Evolutionary conservation across 30 jellyfish, hydroid and myxozoan genomes (phyloP).

Genomic region (Hydra vulgaris): DNA sequence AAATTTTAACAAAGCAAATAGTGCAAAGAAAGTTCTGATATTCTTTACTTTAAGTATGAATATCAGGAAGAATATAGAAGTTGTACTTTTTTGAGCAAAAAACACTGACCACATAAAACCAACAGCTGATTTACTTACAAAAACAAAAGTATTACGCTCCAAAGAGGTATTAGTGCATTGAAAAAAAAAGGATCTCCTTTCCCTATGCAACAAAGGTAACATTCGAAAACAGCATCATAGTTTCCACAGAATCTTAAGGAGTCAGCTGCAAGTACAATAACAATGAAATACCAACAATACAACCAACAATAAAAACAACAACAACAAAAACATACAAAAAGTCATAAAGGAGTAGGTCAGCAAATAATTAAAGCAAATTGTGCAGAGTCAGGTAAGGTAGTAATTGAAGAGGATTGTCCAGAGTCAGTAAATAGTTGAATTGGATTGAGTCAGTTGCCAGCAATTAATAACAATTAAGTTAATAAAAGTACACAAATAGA

Average conservation of each 20-base stretch:
- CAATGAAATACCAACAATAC: not conserved
- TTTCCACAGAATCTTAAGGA: not conserved
- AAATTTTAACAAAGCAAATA: not conserved
- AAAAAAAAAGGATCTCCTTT: not conserved
- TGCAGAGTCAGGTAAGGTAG: too few species aligned
- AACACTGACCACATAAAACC: not conserved
- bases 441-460: too few species aligned
- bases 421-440: too few species aligned
- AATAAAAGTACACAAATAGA: not conserved
- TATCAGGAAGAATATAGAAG: not conserved
- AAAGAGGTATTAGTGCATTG: not conserved
- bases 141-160: not conserved
- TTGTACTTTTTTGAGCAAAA: not conserved
- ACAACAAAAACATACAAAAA: too few species aligned
- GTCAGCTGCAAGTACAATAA: not conserved
- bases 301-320: too few species aligned
- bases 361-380: too few species aligned
- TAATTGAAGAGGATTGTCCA: too few species aligned
- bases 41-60: not conserved
- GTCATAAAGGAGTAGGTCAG: too few species aligned
- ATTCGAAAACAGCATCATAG: not conserved
- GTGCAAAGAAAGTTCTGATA: not conserved
- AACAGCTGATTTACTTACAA: not conserved
- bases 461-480: not conserved
- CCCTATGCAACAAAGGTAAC: not conserved